phyloP scores from a whole-genome alignment of 2,888 invertebrate species.

The Pachycephus smyrnensis region DNA sequence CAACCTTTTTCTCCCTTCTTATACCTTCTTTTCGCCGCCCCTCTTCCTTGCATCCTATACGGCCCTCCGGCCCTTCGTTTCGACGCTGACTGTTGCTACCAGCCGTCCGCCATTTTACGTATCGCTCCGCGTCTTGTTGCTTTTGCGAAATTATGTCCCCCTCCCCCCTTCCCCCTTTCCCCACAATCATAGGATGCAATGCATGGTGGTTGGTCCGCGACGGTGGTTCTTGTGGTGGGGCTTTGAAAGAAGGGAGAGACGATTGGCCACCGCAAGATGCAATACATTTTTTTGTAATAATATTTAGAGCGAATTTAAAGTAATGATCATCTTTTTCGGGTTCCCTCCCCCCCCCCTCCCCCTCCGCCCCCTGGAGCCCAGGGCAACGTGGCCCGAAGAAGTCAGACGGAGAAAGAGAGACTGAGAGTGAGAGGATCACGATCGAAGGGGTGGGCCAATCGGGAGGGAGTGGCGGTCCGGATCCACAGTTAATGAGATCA shows the following conservation, averaged over 20 bases:
- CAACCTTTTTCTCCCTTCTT: too few species aligned
- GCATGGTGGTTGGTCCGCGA: conserved; percentile 1
- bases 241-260: conserved; percentile 13
- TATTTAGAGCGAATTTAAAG: conserved; percentile 55
- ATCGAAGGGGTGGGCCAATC: conserved; percentile 22
- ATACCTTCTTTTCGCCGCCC: not conserved
- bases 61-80: conserved; percentile 9
- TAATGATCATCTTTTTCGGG: conserved; percentile 48
- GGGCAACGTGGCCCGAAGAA: conserved; percentile 10
- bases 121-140: conserved; percentile 19
- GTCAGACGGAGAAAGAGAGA: conserved; percentile 16
- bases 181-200: conserved; percentile 25
- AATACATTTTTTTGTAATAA: conserved; percentile 53
- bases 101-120: conserved; percentile 42
- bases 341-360: conserved; percentile 28
- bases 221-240: conserved; percentile 14
- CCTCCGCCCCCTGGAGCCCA: too few species aligned
- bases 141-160: conserved; percentile 41
- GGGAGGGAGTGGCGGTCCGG: conserved; percentile 38
- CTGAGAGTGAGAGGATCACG: conserved; percentile 23
- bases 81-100: conserved; percentile 21
- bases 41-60: not conserved
- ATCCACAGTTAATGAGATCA: conserved; percentile 64
- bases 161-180: conserved; percentile 3
- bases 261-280: conserved; percentile 46